Base-by-base conservation (phyloP, 1,140 invertebrate species). In the Panagrolaimus sp. region DNA sequence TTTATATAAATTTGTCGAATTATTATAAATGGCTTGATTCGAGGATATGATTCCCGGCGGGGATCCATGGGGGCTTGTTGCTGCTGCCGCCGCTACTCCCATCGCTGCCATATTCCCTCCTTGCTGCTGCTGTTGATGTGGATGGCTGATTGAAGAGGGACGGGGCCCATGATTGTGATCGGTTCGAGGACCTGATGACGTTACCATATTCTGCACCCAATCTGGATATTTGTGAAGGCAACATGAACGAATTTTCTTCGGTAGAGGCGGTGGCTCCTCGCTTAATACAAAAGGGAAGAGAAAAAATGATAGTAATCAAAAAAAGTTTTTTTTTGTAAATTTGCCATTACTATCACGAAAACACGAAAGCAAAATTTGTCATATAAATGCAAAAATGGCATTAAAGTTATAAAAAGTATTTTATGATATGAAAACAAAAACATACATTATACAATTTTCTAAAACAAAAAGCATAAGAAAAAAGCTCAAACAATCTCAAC, bases 151-250 rank as follows among this genome's bases (percentile, higher is more conserved):
- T n/a, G n/a, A n/a, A n/a, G n/a, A n/a, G 20, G 16, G 62, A 11
- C 31, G 16, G 63, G 42, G 63, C 20, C 63, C 46, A 66, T 20
- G 51, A 27, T 20, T 63, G 62, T 44, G 27, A 27, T 44, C 27
- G 43, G 20, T 16, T 27, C 65, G 20, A n/a, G n/a, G n/a, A 44
- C 46, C 14, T 31, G 43, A n/a, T 23, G 38, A n/a, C 14, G 31
- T 53, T 53, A 64, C 61, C 67, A 72, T 72, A 44, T 75, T 71
- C 68, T 78, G 76, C 1, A 78, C 73, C 76, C 76, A 78, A 64
- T 77, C 75, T 14, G 77, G 77, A 48, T 79, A 79, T 48, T 79
- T 79, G 70, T 79, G 72, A 9, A 79, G 67, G 57, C 77, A 79
- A 63, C 77, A 79, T 8, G 77, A 69, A n/a, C 77, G 63, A 31